phyloP scores from a whole-genome alignment of 2,797 vertebrate genomes.

The Crocodylus rhombifer region DNA sequence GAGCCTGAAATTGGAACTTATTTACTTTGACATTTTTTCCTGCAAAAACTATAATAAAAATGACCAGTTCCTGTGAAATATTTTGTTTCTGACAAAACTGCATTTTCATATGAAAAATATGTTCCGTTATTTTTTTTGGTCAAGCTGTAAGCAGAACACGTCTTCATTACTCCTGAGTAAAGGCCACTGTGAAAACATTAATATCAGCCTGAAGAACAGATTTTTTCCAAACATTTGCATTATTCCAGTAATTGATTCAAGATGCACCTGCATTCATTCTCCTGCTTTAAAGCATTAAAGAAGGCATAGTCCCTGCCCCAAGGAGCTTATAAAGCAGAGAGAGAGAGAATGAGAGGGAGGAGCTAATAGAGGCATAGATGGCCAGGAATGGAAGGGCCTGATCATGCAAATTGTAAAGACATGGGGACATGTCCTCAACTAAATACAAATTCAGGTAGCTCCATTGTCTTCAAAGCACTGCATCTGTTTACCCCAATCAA shows the following conservation, averaged over 20 bases:
- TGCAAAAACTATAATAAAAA: neutral
- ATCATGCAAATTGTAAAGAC: neutral
- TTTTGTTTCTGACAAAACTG: neutral
- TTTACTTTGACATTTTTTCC: neutral
- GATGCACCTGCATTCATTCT: fast-evolving
- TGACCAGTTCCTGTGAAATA: neutral
- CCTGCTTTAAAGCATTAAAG: fast-evolving
- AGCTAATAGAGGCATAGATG: neutral
- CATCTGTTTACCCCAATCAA: fast-evolving
- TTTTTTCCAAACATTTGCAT: neutral
- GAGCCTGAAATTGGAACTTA: neutral
- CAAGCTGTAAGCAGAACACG: neutral
- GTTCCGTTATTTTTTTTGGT: neutral
- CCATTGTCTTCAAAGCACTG: fast-evolving
- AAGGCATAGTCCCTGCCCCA: fast-evolving
- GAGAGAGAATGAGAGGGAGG: neutral
- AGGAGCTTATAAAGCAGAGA: fast-evolving
- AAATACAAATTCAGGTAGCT: neutral
- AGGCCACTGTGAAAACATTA: neutral
- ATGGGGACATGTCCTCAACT: neutral
- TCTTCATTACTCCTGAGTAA: neutral
- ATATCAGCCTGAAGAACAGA: fast-evolving
- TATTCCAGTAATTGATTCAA: fast-evolving
- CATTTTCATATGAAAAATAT: neutral
- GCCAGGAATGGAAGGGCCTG: fast-evolving